These are phyloP conservation scores for Cheiracanthium punctorium DNA, from an alignment of 2,888 invertebrate genomes.

Conservation along the genomic window DNA sequence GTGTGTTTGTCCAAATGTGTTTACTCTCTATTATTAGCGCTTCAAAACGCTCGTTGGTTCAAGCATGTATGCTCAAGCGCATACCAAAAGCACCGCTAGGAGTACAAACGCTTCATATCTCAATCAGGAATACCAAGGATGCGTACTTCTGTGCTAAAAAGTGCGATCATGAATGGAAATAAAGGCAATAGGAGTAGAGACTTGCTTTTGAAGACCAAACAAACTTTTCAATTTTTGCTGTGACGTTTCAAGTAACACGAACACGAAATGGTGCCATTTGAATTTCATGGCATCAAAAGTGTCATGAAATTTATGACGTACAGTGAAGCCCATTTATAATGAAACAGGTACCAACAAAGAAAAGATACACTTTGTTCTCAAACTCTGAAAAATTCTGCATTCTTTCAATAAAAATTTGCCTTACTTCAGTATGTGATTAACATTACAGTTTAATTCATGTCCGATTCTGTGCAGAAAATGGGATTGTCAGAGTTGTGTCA, in stretches of 20 bases:
- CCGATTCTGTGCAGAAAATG: too few relatives aligned
- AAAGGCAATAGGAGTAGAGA: neutral
- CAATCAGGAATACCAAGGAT: neutral
- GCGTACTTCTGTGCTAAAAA: neutral
- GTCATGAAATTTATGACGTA: neutral
- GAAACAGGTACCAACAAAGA: too few relatives aligned
- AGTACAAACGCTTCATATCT: slow-evolving; percentile 1
- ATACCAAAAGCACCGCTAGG: neutral
- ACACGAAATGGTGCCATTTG: neutral
- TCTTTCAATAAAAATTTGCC: too few relatives aligned
- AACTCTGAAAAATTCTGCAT: too few relatives aligned
- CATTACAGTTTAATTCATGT: too few relatives aligned
- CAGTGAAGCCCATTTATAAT: too few relatives aligned
- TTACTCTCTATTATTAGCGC: neutral
- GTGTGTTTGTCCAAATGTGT: neutral
- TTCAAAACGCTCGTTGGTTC: neutral
- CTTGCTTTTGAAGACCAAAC: neutral
- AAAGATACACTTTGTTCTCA: too few relatives aligned
- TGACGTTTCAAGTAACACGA: neutral
- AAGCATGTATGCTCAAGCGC: neutral
- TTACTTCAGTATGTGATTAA: too few relatives aligned
- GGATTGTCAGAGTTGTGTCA: too few relatives aligned
- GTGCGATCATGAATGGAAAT: neutral
- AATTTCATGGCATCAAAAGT: neutral
- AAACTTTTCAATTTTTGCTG: too few relatives aligned